Conservation (phyloP, 1,140 invertebrate genomes). For the Sitophilus oryzae region DNA sequence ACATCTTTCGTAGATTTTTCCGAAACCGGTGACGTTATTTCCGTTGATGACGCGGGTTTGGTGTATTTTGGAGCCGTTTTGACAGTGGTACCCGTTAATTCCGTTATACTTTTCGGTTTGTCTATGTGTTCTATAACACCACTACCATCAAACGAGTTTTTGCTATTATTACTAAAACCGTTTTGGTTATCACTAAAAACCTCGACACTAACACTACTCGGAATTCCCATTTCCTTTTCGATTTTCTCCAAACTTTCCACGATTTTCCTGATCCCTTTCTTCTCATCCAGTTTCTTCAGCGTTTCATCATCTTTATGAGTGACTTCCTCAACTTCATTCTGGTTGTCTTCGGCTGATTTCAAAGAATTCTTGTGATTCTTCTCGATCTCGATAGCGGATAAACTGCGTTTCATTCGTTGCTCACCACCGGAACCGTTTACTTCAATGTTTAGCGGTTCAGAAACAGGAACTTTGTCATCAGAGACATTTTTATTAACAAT, state of each 20-base stretch:
- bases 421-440: constrained; percentile 20
- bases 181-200: not conserved
- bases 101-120: not conserved
- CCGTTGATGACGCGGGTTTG: not conserved
- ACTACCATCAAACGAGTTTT: not conserved
- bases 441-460: constrained; percentile 30
- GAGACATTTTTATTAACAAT: constrained; percentile 21
- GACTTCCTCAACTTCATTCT: constrained; percentile 37
- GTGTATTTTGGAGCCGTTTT: not conserved
- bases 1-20: not conserved
- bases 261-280: not conserved
- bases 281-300: constrained; percentile 33
- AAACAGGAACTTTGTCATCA: constrained; percentile 22
- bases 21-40: not conserved
- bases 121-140: not conserved
- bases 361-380: constrained; percentile 66
- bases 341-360: constrained; percentile 48
- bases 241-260: not conserved
- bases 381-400: constrained; percentile 55
- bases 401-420: constrained; percentile 19
- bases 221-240: not conserved
- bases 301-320: constrained; percentile 13
- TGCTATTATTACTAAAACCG: not conserved
- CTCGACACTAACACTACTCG: not conserved
- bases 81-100: not conserved